These are phyloP conservation scores for Pelobates cultripes DNA, from an alignment of 2,797 vertebrate genomes.

Conservation along the genomic window DNA sequence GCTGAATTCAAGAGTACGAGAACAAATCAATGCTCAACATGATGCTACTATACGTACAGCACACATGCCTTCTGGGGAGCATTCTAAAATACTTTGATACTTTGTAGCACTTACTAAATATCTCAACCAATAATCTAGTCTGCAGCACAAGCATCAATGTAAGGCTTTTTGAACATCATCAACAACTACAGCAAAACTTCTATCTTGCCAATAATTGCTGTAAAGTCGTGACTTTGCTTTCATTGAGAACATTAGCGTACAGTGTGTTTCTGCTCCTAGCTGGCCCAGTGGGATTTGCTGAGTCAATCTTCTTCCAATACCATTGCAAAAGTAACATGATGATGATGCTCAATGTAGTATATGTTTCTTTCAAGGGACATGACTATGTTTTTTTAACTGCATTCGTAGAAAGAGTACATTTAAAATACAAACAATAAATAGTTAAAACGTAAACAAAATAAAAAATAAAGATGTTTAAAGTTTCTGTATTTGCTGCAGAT, in stretches of 20 bases:
- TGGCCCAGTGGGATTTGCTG: not conserved
- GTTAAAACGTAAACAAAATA: too few relatives aligned
- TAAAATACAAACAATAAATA: too few relatives aligned
- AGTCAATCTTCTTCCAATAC: not conserved
- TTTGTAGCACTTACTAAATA: slow-evolving; percentile 9
- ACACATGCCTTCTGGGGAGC: not conserved
- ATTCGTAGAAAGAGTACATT: too few relatives aligned
- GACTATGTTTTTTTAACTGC: too few relatives aligned
- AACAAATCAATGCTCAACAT: slow-evolving; percentile 30
- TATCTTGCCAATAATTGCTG: not conserved
- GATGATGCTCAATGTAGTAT: too few relatives aligned
- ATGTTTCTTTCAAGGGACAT: too few relatives aligned
- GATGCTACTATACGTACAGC: slow-evolving; percentile 8
- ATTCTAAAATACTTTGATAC: slow-evolving; percentile 18
- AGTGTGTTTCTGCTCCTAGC: not conserved
- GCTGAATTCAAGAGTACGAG: slow-evolving; percentile 8
- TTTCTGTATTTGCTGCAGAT: too few relatives aligned
- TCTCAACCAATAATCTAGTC: not conserved
- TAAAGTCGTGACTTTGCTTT: not conserved
- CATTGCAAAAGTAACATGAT: too few relatives aligned
- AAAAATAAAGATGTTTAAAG: too few relatives aligned
- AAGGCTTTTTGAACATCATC: not conserved
- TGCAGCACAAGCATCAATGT: not conserved
- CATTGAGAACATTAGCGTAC: not conserved
- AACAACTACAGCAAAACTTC: not conserved